These are phyloP conservation scores for Erpobdella octoculata DNA, from an alignment of 2,888 invertebrate species.

Conservation along the genomic window DNA sequence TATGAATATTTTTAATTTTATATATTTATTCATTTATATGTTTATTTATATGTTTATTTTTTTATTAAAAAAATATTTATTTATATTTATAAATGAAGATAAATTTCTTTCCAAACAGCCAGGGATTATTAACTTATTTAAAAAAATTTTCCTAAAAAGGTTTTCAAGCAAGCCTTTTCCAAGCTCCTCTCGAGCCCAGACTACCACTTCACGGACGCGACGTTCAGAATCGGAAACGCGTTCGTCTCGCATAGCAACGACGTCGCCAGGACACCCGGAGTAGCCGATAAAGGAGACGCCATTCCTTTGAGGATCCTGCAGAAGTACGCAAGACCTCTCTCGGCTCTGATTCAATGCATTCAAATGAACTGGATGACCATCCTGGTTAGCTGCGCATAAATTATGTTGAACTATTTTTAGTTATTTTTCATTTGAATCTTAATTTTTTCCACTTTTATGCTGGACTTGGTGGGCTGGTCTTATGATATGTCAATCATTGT, in stretches of 20 bases:
- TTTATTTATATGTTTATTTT: too few relatives aligned
- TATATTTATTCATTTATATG: too few relatives aligned
- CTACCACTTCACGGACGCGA: neutral
- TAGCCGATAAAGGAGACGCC: neutral
- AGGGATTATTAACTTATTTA: too few relatives aligned
- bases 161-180: neutral
- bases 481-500: too few relatives aligned
- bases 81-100: too few relatives aligned
- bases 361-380: constrained; percentile 87
- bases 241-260: constrained; percentile 3
- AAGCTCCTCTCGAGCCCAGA: neutral
- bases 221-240: constrained; percentile 15
- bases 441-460: too few relatives aligned
- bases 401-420: constrained; percentile 45
- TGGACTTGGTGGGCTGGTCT: too few relatives aligned
- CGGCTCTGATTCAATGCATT: constrained; percentile 67
- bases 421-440: too few relatives aligned
- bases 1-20: too few relatives aligned
- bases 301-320: neutral
- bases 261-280: neutral
- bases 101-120: too few relatives aligned
- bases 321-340: neutral
- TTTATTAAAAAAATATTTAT: too few relatives aligned
- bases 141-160: too few relatives aligned
- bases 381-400: constrained; percentile 58